Evolutionary conservation across 2,888 invertebrate species (phyloP).

Genomic region (Amaurobius ferox): DNA sequence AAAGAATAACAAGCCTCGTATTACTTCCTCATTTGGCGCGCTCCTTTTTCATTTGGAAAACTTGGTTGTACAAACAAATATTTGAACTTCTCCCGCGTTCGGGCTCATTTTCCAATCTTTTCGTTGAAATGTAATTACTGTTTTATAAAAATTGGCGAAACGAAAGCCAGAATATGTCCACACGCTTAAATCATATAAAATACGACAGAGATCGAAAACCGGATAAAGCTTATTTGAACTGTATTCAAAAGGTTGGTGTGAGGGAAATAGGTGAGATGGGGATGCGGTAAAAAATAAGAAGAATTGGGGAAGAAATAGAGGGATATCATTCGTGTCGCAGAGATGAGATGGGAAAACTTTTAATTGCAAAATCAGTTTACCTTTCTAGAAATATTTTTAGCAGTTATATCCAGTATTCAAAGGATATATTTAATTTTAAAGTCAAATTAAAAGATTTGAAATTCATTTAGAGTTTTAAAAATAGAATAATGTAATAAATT

Average conservation of each 20-base stretch:
- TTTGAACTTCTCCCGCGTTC: conserved; percentile 7
- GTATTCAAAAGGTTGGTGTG: conserved; percentile 9
- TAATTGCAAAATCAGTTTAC: too few relatives aligned
- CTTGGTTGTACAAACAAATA: conserved; percentile 14
- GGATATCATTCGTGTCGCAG: too few relatives aligned
- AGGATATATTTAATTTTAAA: too few relatives aligned
- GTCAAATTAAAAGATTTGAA: too few relatives aligned
- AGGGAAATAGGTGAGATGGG: background rate
- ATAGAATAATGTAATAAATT: too few relatives aligned
- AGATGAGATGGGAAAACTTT: too few relatives aligned
- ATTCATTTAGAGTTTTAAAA: too few relatives aligned
- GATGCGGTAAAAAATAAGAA: too few relatives aligned
- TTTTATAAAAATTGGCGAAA: conserved; percentile 12
- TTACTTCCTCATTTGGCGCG: background rate
- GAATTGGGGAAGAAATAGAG: background rate
- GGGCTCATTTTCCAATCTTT: background rate
- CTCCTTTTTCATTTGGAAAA: conserved; percentile 16
- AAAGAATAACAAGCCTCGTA: background rate
- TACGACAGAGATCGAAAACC: background rate
- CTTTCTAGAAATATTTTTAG: too few relatives aligned
- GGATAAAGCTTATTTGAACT: background rate
- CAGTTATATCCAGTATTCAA: too few relatives aligned
- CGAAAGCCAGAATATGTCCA: conserved; percentile 12
- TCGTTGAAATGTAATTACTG: conserved; percentile 10
- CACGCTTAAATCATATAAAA: conserved; percentile 3